phyloP scores from a whole-genome alignment of 2,113 vertebrate genomes.

The Balaenoptera acutorostrata region DNA sequence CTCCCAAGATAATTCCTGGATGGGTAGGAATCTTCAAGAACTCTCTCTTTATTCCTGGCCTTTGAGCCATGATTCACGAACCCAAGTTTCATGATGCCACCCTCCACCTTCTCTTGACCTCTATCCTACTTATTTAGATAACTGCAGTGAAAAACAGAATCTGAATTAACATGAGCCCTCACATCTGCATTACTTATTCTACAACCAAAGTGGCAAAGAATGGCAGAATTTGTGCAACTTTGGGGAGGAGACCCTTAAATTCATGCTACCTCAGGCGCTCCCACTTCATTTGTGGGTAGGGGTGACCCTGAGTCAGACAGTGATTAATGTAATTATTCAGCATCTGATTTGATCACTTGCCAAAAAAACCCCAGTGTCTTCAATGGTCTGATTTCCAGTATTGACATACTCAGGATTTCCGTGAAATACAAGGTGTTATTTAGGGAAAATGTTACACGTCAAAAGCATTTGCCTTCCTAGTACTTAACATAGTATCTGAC shows the following conservation, averaged over 20 bases:
- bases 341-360: background rate
- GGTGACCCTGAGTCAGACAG: background rate
- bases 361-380: background rate
- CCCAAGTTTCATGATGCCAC: background rate
- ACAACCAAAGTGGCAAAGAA: background rate
- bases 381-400: background rate
- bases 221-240: background rate
- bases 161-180: background rate
- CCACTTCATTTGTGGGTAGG: background rate
- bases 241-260: background rate
- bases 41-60: background rate
- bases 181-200: background rate
- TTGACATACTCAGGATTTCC: background rate
- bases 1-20: background rate
- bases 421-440: background rate
- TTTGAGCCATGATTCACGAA: background rate
- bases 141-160: background rate
- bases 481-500: background rate
- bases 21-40: background rate
- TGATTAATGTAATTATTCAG: background rate
- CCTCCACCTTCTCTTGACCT: background rate
- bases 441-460: background rate
- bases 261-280: background rate
- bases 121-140: background rate
- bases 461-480: background rate